Conservation (phyloP, 2,888 invertebrate species). For the Lathronympha strigana region DNA sequence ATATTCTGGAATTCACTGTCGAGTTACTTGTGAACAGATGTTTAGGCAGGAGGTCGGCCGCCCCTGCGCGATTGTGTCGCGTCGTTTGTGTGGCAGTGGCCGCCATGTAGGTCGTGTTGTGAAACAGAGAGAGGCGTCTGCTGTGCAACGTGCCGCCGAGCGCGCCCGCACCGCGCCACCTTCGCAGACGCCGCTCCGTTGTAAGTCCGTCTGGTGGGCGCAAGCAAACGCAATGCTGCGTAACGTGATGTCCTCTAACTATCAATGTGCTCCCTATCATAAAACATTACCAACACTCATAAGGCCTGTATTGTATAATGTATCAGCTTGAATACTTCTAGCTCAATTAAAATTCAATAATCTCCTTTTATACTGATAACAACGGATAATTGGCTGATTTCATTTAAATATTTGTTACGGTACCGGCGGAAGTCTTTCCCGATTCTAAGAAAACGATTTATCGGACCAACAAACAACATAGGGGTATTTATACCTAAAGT, state of each 20-base stretch:
- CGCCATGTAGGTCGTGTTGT: slow-evolving; percentile 62
- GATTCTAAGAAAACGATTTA: background rate
- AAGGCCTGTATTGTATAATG: too few species aligned
- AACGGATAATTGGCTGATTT: slow-evolving; percentile 31
- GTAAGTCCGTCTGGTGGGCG: slow-evolving; percentile 17
- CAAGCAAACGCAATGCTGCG: slow-evolving; percentile 13
- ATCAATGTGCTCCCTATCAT: background rate
- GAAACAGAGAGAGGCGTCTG: slow-evolving; percentile 63
- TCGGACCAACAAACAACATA: too few species aligned
- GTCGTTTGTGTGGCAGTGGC: slow-evolving; percentile 47
- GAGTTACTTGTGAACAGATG: background rate
- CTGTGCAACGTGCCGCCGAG: slow-evolving; percentile 37
- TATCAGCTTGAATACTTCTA: background rate
- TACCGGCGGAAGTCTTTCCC: background rate
- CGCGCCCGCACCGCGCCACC: slow-evolving; percentile 41
- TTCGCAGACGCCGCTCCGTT: slow-evolving; percentile 23
- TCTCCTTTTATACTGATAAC: slow-evolving; percentile 19
- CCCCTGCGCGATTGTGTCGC: slow-evolving; percentile 9
- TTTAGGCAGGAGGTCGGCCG: slow-evolving; percentile 3
- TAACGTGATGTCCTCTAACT: slow-evolving; percentile 40
- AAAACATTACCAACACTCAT: background rate
- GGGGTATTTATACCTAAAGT: too few species aligned
- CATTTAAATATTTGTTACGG: background rate
- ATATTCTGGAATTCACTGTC: too few species aligned
- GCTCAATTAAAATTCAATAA: slow-evolving; percentile 21